Conservation (phyloP, 2,888 invertebrate genomes). For the Bruchidius siliquastri region DNA sequence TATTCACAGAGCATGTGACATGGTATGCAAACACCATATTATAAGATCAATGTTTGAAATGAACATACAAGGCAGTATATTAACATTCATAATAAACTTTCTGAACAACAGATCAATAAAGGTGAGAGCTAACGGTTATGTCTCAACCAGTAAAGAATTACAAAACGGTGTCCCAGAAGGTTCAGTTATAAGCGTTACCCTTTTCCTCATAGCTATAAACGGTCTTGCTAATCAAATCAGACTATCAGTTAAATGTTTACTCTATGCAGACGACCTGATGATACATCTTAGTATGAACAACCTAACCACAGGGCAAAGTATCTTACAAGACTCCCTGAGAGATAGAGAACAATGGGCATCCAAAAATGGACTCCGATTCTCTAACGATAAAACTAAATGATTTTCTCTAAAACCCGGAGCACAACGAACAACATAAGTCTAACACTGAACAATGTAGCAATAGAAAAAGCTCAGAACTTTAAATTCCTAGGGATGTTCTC, state of each 20-base stretch:
- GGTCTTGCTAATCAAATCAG: neutral
- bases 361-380: neutral
- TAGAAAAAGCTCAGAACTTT: neutral
- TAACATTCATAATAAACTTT: neutral
- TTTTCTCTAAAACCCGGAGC: neutral
- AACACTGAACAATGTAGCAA: neutral
- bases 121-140: neutral
- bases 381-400: neutral
- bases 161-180: conserved; percentile 4
- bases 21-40: neutral
- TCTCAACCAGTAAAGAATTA: neutral
- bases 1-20: conserved; percentile 3
- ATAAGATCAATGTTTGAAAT: neutral
- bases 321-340: neutral
- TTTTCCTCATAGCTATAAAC: conserved; percentile 3
- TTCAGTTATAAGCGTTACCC: conserved; percentile 1
- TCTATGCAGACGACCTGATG: conserved; percentile 6
- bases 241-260: neutral
- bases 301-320: neutral
- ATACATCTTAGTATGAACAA: neutral
- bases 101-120: conserved; percentile 1
- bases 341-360: neutral
- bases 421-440: neutral
- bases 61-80: conserved; percentile 1
- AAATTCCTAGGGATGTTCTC: conserved; percentile 1